phyloP scores from a whole-genome alignment of 2,113 vertebrate genomes.

The Pseudonaja textilis region DNA sequence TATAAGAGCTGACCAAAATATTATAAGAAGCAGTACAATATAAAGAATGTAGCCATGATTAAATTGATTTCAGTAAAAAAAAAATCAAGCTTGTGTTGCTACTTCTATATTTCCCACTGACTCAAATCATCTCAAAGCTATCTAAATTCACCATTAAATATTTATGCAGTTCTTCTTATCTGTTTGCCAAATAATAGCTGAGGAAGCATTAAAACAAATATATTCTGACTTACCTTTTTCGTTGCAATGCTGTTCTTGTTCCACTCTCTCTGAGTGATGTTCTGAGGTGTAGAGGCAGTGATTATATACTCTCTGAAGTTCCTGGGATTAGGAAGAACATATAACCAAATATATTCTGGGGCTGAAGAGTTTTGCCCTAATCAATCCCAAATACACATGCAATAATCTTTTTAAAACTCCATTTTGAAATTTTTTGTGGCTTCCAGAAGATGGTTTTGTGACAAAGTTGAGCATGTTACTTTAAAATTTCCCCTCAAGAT shows the following conservation, averaged over 20 bases:
- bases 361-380: not conserved
- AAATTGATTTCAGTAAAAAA: not conserved
- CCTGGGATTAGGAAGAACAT: not conserved
- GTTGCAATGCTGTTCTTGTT: not conserved
- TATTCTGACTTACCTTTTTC: not conserved
- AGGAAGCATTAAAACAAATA: not conserved
- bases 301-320: not conserved
- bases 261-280: not conserved
- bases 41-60: not conserved
- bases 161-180: not conserved
- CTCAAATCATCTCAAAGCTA: not conserved
- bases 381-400: not conserved
- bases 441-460: not conserved
- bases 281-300: not conserved
- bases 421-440: not conserved
- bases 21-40: not conserved
- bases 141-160: not conserved
- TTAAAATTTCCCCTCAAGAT: not conserved
- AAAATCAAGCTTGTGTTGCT: not conserved
- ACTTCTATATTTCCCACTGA: not conserved
- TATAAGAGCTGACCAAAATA: not conserved
- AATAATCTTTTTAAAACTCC: not conserved
- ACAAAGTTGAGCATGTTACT: not conserved
- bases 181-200: not conserved
- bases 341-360: not conserved